Conservation (phyloP, 2,888 invertebrate species). For the Acronicta aceris region DNA sequence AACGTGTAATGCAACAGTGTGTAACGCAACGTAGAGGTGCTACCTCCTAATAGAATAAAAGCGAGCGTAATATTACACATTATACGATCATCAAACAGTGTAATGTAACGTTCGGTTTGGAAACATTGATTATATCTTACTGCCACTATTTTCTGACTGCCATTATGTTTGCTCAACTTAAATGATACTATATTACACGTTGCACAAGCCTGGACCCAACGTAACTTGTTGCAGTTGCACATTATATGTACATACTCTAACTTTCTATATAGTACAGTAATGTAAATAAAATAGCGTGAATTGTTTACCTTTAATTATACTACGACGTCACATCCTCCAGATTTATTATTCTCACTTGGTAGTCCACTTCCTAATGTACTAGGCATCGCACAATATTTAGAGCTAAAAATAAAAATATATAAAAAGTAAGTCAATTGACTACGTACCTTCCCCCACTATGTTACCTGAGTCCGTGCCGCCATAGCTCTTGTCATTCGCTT, state of each 20-base stretch:
- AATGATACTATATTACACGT: constrained; percentile 28
- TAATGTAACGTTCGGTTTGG: constrained; percentile 10
- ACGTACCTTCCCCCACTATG: too few species aligned
- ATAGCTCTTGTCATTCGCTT: too few species aligned
- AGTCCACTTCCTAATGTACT: too few species aligned
- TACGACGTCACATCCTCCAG: too few species aligned
- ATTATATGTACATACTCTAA: constrained; percentile 41
- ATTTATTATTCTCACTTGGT: too few species aligned
- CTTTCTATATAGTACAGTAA: constrained; percentile 35
- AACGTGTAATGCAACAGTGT: constrained; percentile 27
- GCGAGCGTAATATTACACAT: constrained; percentile 8
- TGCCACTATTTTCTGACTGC: constrained; percentile 11
- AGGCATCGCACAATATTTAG: too few species aligned
- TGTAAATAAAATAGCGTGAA: constrained; percentile 52
- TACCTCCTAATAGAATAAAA: constrained; percentile 1
- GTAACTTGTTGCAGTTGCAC: constrained; percentile 32
- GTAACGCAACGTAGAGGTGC: neutral
- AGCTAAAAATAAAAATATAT: too few species aligned
- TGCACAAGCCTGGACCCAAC: constrained; percentile 32
- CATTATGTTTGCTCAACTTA: constrained; percentile 17
- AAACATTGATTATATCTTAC: constrained; percentile 24
- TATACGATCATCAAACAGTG: constrained; percentile 2
- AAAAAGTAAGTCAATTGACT: too few species aligned
- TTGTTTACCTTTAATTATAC: constrained; percentile 51
- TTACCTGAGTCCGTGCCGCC: too few species aligned